Percentiles rank a stretch among this genome's conserved stretches.
These are phyloP conservation scores for Alviniconcha strummeri DNA, from an alignment of 2,888 invertebrate species.

Conservation along the genomic window DNA sequence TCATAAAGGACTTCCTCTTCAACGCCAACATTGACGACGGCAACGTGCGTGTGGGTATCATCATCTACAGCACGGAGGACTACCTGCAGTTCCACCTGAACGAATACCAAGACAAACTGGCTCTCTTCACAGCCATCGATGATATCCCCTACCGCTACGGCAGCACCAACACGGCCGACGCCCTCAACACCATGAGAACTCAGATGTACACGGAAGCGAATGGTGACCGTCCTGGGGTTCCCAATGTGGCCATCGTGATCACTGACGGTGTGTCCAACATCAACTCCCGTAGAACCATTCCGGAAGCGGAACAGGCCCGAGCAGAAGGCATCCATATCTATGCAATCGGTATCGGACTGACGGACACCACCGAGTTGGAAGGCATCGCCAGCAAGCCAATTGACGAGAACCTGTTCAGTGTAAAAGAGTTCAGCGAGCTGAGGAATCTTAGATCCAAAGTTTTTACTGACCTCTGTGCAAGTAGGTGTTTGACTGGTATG, in stretches of 20 bases:
- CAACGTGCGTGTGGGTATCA: constrained; percentile 59
- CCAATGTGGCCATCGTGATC: constrained; percentile 51
- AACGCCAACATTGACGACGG: constrained; percentile 59
- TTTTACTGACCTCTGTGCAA: constrained; percentile 45
- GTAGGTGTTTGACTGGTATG: constrained; percentile 35
- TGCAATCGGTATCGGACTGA: constrained; percentile 58
- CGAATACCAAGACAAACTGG: constrained; percentile 36
- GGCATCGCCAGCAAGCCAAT: constrained; percentile 56
- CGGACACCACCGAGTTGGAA: constrained; percentile 57
- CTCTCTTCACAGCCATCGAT: constrained; percentile 41
- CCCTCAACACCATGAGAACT: constrained; percentile 49
- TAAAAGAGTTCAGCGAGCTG: constrained; percentile 49
- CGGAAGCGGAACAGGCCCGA: constrained; percentile 44
- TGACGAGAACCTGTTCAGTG: constrained; percentile 48
- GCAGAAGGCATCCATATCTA: constrained; percentile 52
- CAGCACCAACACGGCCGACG: constrained; percentile 55
- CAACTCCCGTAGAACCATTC: constrained; percentile 46
- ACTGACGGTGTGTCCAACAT: constrained; percentile 59
- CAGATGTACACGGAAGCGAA: constrained; percentile 51
- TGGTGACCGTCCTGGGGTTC: constrained; percentile 47
- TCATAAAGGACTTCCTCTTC: constrained; percentile 51
- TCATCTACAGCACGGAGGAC: constrained; percentile 59
- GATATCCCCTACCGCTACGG: constrained; percentile 41
- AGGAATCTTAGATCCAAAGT: constrained; percentile 40
- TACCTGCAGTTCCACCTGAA: constrained; percentile 60